Percentiles rank a stretch among this genome's conserved stretches.
These are phyloP conservation scores for Patagioenas fasciata DNA, from an alignment of 2,113 vertebrate genomes.

Conservation along the genomic window DNA sequence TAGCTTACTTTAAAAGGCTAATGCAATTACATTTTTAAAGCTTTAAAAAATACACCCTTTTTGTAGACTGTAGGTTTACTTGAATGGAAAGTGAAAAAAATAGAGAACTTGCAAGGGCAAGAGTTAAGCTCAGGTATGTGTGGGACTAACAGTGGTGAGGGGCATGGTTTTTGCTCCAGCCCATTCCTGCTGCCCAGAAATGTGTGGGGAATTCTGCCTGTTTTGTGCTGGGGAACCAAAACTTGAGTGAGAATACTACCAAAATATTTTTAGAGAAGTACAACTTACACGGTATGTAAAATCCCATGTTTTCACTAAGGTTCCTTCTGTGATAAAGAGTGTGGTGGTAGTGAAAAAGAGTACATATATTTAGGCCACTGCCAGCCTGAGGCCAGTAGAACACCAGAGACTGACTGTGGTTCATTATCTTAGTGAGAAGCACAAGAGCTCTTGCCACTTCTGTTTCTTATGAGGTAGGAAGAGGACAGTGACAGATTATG, in stretches of 20 bases:
- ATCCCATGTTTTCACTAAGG: background rate
- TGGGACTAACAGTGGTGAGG: background rate
- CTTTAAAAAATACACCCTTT: background rate
- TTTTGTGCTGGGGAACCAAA: background rate
- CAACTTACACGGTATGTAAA: background rate
- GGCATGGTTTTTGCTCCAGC: background rate
- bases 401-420: background rate
- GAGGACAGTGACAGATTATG: background rate
- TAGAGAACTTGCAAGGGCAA: background rate
- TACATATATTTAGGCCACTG: background rate
- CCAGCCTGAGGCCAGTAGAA: background rate
- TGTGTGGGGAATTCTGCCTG: background rate
- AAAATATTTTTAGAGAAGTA: background rate
- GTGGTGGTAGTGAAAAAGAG: background rate
- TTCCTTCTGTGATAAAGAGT: background rate
- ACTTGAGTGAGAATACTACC: background rate
- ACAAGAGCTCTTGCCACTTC: background rate
- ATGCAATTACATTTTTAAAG: background rate
- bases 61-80: background rate
- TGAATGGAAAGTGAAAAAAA: background rate
- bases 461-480: background rate
- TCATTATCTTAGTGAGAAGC: background rate
- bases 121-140: background rate
- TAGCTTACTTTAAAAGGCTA: background rate
- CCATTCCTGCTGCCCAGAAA: background rate